Evolutionary conservation across 2,888 invertebrate species (phyloP).

Genomic region (Aelia acuminata): DNA sequence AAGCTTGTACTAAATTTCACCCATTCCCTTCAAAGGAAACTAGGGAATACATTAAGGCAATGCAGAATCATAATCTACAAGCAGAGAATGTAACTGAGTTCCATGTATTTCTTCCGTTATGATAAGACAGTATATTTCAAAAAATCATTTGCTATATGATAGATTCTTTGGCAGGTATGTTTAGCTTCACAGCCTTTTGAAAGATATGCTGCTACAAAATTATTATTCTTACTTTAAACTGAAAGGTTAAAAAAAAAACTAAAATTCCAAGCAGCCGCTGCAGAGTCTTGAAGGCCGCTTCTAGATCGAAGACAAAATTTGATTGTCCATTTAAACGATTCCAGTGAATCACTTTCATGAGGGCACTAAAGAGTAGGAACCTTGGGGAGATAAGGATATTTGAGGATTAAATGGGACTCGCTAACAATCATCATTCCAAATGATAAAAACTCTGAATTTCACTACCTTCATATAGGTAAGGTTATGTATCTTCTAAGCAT

Average conservation of each 20-base stretch:
- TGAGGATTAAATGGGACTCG: neutral
- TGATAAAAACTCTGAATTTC: too few species aligned
- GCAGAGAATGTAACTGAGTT: neutral
- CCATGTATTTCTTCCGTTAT: neutral
- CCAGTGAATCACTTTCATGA: neutral
- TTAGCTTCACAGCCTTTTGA: too few species aligned
- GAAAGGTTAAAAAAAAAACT: neutral
- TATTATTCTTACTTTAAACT: neutral
- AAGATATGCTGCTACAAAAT: too few species aligned
- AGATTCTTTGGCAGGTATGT: too few species aligned
- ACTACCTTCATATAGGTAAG: too few species aligned
- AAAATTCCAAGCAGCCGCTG: neutral
- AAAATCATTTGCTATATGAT: neutral
- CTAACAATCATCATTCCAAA: neutral
- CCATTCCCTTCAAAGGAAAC: neutral
- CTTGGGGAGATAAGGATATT: neutral
- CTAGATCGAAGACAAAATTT: neutral
- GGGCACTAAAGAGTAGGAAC: neutral
- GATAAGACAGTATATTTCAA: neutral
- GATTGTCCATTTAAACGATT: too few species aligned
- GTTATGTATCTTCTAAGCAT: too few species aligned
- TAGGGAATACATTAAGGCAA: neutral
- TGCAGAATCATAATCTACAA: neutral
- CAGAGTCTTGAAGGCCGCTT: neutral
- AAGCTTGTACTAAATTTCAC: neutral